Evolutionary conservation across 1,140 invertebrate genomes (phyloP).

Genomic region (Melitaea cinxia): DNA sequence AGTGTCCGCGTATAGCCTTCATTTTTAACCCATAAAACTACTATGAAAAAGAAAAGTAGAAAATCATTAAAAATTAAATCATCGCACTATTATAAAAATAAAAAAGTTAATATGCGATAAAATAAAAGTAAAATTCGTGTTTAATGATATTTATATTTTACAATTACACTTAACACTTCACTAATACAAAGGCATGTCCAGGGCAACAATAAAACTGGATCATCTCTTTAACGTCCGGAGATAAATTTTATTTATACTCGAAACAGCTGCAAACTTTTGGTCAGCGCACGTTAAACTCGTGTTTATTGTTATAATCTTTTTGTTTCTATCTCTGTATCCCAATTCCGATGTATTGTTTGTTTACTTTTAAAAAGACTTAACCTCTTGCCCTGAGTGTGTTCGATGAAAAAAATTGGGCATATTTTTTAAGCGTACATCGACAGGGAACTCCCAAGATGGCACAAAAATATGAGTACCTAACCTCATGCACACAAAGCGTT

Average conservation of each 20-base stretch:
- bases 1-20: too few species aligned
- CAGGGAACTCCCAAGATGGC: neutral
- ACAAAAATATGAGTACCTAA: neutral
- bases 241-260: constrained; percentile 78
- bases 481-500: neutral
- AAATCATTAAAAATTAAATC: neutral
- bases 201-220: constrained; percentile 70
- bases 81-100: too few species aligned
- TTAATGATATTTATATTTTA: constrained; percentile 2
- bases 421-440: constrained; percentile 20
- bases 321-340: constrained; percentile 64
- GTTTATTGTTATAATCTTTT: constrained; percentile 74
- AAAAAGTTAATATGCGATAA: neutral
- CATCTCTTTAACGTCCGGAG: constrained; percentile 72
- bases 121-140: neutral
- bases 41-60: neutral
- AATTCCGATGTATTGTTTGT: constrained; percentile 52
- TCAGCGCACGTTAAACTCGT: constrained; percentile 60
- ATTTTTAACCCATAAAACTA: too few species aligned
- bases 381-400: constrained; percentile 36
- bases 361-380: constrained; percentile 43
- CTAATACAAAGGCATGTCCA: constrained; percentile 55
- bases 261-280: constrained; percentile 80
- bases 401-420: constrained; percentile 29
- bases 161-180: constrained; percentile 23